Conservation (phyloP, 2,888 invertebrate species). For the Eucera pruinosa region DNA sequence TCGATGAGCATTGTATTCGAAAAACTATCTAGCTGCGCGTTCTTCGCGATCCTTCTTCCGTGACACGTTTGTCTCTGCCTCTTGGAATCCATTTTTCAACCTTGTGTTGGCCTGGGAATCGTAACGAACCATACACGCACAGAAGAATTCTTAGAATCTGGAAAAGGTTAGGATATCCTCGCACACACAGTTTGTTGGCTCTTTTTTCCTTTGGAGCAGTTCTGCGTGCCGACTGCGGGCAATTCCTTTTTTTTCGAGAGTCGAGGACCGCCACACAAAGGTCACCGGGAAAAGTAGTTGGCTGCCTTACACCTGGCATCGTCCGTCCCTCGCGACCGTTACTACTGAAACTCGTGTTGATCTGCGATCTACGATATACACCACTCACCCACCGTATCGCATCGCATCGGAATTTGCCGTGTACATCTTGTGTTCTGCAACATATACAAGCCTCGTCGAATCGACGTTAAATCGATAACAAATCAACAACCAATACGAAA, state of each 20-base stretch:
- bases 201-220: background rate
- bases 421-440: background rate
- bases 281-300: constrained; percentile 26
- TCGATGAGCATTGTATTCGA: background rate
- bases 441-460: background rate
- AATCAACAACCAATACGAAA: too few species aligned
- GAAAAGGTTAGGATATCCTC: too few species aligned
- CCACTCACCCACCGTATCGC: background rate
- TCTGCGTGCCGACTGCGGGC: background rate
- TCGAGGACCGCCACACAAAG: constrained; percentile 4
- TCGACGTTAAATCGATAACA: background rate
- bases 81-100: background rate
- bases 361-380: background rate
- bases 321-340: background rate
- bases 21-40: background rate
- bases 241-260: background rate
- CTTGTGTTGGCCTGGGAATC: background rate
- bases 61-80: background rate
- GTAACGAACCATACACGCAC: too few species aligned
- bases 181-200: background rate
- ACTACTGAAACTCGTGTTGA: background rate
- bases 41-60: background rate
- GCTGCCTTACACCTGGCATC: constrained; percentile 39
- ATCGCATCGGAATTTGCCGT: background rate
- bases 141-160: too few species aligned